Conservation (phyloP, 2,888 invertebrate species). For the Pyralis farinalis region DNA sequence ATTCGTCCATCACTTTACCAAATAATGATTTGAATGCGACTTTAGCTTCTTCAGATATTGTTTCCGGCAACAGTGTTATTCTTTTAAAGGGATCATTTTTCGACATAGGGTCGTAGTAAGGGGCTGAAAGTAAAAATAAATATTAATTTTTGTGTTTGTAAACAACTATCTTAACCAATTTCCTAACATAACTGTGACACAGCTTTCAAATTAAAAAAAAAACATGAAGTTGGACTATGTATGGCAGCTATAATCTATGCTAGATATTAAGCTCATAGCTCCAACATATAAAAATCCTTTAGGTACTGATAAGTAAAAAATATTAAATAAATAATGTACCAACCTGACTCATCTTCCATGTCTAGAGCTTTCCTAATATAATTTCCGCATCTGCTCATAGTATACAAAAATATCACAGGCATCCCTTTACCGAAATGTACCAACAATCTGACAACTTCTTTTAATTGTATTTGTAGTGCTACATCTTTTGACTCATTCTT, state of each 20-base stretch:
- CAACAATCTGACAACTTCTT: slow-evolving; percentile 87
- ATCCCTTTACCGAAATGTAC: slow-evolving; percentile 88
- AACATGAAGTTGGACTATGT: no score
- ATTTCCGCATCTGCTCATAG: slow-evolving; percentile 84
- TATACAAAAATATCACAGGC: slow-evolving; percentile 91
- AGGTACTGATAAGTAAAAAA: no score
- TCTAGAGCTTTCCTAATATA: slow-evolving; percentile 86
- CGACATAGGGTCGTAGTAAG: slow-evolving; percentile 82
- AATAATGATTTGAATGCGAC: slow-evolving; percentile 84
- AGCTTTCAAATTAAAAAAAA: no score
- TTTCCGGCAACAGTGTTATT: slow-evolving; percentile 88
- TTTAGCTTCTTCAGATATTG: slow-evolving; percentile 84
- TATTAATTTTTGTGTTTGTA: no score
- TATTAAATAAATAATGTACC: slow-evolving; percentile 5
- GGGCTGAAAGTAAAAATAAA: slow-evolving; percentile 56
- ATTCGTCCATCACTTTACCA: slow-evolving; percentile 83
- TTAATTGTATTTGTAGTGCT: slow-evolving; percentile 84
- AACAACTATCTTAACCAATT: no score
- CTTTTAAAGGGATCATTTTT: slow-evolving; percentile 86
- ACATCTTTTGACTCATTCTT: slow-evolving; percentile 78
- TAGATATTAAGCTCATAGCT: no score
- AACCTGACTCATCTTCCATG: slow-evolving; percentile 82
- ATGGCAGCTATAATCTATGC: no score
- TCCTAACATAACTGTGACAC: no score
- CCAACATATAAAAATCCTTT: no score